These are phyloP conservation scores for Rhinella marina DNA, from an alignment of 2,797 vertebrate species.

Conservation along the genomic window DNA sequence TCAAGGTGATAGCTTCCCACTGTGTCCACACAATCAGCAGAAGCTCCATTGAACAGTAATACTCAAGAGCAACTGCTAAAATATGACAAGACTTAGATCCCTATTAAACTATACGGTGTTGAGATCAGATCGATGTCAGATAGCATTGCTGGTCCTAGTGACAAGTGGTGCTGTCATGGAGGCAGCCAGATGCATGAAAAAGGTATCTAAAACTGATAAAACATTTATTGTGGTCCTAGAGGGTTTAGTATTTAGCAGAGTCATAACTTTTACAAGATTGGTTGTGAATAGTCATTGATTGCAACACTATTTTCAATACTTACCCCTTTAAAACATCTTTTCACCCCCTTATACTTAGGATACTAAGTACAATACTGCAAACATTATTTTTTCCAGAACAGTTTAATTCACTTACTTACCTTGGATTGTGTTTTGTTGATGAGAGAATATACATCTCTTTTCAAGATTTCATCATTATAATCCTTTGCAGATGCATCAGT, in stretches of 20 bases:
- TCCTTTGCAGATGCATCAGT: slow-evolving; percentile 49
- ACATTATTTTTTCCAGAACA: neutral
- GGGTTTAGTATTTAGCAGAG: too few relatives aligned
- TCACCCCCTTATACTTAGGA: neutral
- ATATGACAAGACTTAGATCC: too few relatives aligned
- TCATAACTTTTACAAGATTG: too few relatives aligned
- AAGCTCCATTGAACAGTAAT: too few relatives aligned
- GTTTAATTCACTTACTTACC: neutral
- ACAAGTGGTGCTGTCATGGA: neutral
- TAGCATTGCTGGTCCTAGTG: neutral
- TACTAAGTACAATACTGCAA: neutral
- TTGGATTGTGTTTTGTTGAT: slow-evolving; percentile 11
- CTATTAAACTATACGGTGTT: neutral
- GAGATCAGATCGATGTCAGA: neutral
- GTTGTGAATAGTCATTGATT: neutral
- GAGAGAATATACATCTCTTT: neutral
- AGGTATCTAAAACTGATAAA: neutral
- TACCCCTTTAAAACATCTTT: neutral
- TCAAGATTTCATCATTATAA: neutral
- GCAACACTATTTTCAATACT: neutral
- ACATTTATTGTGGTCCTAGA: neutral
- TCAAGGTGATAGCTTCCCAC: neutral
- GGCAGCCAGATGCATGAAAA: neutral
- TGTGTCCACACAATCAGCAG: neutral
- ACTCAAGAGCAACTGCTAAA: too few relatives aligned